Conservation (phyloP, 2,113 vertebrate species). For the Gasterosteus nipponicus region DNA sequence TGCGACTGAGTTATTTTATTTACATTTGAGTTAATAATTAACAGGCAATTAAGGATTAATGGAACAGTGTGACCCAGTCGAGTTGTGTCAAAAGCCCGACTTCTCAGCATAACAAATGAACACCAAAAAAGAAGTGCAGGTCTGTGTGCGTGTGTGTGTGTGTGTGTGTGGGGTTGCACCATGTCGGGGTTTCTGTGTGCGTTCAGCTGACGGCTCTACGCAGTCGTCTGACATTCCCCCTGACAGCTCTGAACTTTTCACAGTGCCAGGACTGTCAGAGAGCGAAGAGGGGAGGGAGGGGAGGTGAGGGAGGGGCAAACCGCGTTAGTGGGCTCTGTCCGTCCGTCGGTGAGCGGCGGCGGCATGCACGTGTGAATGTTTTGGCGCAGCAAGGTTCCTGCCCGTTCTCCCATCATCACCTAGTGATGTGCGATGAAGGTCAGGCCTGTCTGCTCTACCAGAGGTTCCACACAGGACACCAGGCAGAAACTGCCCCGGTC, state of each 20-base stretch:
- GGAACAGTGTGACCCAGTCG: slow-evolving; percentile 11
- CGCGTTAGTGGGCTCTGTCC: slow-evolving; percentile 61
- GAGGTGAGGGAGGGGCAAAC: slow-evolving; percentile 72
- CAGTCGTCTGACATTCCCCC: slow-evolving; percentile 87
- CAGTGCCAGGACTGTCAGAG: slow-evolving; percentile 81
- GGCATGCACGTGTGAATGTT: slow-evolving; percentile 54
- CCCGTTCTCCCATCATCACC: slow-evolving; percentile 85
- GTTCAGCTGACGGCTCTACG: slow-evolving; percentile 77
- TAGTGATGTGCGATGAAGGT: slow-evolving; percentile 88
- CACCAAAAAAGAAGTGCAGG: neutral
- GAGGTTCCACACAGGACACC: slow-evolving; percentile 34
- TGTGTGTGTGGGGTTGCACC: neutral
- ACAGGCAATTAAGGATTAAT: slow-evolving; percentile 9
- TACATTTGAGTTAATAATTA: slow-evolving; percentile 2
- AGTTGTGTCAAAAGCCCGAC: slow-evolving; percentile 33
- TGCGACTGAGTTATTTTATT: slow-evolving; percentile 8
- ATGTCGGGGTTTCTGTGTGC: slow-evolving; percentile 49
- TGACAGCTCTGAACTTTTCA: slow-evolving; percentile 99
- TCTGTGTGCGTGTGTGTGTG: neutral
- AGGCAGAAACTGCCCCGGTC: slow-evolving; percentile 45
- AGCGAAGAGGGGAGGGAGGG: slow-evolving; percentile 45
- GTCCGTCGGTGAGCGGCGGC: slow-evolving; percentile 41
- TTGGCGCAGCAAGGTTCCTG: slow-evolving; percentile 65
- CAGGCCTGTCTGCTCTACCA: slow-evolving; percentile 71
- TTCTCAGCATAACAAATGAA: slow-evolving; percentile 1